A percentile compares a stretch with the other conserved stretches of the same genome.
These are phyloP conservation scores for Melanogrammus aeglefinus DNA, from an alignment of 2,797 vertebrate genomes.

Conservation along the genomic window DNA sequence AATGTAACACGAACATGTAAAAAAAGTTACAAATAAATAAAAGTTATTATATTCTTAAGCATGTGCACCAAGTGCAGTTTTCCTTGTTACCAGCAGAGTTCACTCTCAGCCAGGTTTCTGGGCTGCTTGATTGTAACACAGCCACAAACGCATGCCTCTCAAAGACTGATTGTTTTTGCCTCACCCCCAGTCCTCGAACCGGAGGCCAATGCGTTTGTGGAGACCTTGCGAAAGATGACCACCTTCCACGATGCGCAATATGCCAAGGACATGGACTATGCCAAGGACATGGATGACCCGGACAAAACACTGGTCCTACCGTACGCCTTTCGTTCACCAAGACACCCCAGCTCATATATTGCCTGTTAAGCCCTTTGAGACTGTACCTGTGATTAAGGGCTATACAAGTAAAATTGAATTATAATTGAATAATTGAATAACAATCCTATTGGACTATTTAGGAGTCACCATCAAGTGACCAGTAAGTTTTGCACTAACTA, in stretches of 20 bases:
- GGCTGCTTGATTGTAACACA: not conserved
- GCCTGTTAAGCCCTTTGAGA: too few species aligned
- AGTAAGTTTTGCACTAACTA: not conserved
- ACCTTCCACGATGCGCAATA: slow-evolving; percentile 85
- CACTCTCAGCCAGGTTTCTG: slow-evolving; percentile 49
- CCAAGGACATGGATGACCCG: slow-evolving; percentile 46
- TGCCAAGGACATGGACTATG: slow-evolving; percentile 63
- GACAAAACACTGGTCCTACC: slow-evolving; percentile 82
- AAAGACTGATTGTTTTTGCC: slow-evolving; percentile 2
- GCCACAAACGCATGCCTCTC: not conserved
- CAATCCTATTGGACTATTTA: not conserved
- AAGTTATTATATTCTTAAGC: not conserved
- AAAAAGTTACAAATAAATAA: not conserved
- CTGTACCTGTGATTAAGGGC: too few species aligned
- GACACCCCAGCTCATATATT: not conserved
- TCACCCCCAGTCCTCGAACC: slow-evolving; percentile 71
- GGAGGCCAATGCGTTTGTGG: slow-evolving; percentile 77
- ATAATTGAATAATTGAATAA: too few species aligned
- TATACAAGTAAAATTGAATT: too few species aligned
- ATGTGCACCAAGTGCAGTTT: slow-evolving; percentile 12
- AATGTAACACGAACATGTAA: not conserved
- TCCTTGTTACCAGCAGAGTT: slow-evolving; percentile 57
- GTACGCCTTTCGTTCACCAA: slow-evolving; percentile 69
- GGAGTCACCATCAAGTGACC: not conserved
- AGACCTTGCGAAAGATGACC: slow-evolving; percentile 76